phyloP scores from a whole-genome alignment of 2,888 invertebrate genomes.

The Leucophora obtusa region DNA sequence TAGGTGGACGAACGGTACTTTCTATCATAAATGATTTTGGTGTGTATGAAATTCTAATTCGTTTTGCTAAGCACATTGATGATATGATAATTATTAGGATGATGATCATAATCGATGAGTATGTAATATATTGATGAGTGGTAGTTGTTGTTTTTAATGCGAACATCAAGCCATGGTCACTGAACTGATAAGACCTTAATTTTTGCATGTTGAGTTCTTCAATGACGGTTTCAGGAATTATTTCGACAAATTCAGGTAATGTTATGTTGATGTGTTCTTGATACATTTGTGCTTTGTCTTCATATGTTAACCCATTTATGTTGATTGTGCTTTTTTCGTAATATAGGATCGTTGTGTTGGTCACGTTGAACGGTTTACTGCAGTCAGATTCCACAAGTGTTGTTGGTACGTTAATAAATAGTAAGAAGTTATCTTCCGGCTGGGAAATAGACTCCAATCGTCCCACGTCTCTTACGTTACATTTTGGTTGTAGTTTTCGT shows the following conservation, averaged over 20 bases:
- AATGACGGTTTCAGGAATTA: conserved; percentile 32
- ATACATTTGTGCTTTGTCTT: too few relatives aligned
- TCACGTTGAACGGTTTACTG: too few relatives aligned
- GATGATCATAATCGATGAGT: conserved; percentile 17
- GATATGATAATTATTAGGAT: conserved; percentile 23
- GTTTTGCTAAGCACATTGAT: conserved; percentile 19
- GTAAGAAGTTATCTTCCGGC: conserved; percentile 44
- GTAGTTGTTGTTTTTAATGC: conserved; percentile 31
- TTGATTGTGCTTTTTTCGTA: too few relatives aligned
- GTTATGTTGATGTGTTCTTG: too few relatives aligned
- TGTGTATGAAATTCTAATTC: conserved; percentile 26
- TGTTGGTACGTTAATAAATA: too few relatives aligned
- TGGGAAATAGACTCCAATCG: conserved; percentile 36
- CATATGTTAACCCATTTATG: too few relatives aligned
- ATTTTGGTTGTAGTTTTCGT: conserved; percentile 18
- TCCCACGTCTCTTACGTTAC: conserved; percentile 33
- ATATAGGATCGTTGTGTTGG: too few relatives aligned
- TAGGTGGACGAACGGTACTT: too few relatives aligned
- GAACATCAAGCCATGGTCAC: conserved; percentile 21
- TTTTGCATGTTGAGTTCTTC: conserved; percentile 31
- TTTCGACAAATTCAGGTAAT: too few relatives aligned
- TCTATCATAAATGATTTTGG: conserved; percentile 4
- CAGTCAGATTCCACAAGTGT: too few relatives aligned
- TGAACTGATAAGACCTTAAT: too few relatives aligned
- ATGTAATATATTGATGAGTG: conserved; percentile 32